Evolutionary conservation across 2,888 invertebrate species (phyloP).

Genomic region (Drosophila paranaensis): DNA sequence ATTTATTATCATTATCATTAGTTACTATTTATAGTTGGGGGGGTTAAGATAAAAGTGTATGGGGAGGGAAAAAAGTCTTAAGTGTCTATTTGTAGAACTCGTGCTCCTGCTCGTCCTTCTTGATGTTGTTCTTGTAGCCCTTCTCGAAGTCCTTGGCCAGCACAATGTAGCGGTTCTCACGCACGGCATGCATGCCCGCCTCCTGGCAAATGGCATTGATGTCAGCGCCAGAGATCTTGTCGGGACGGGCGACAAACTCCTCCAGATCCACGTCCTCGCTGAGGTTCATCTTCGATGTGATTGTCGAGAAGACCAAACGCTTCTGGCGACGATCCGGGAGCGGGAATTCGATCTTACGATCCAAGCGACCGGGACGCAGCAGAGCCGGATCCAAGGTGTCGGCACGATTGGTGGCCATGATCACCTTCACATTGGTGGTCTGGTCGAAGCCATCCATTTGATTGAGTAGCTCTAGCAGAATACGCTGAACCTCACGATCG

Average conservation of each 20-base stretch:
- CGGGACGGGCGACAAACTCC: constrained; percentile 99
- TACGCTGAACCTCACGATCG: constrained; percentile 99
- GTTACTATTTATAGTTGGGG: constrained; percentile 9
- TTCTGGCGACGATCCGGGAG: constrained; percentile 95
- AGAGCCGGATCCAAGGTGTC: constrained; percentile 98
- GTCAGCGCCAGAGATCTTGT: constrained; percentile 99
- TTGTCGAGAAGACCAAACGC: constrained; percentile 98
- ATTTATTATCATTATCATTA: constrained; percentile 12
- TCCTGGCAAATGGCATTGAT: constrained; percentile 99
- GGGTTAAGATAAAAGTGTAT: constrained; percentile 42
- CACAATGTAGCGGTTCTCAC: constrained; percentile 99
- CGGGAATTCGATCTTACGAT: constrained; percentile 99
- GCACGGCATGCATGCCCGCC: constrained; percentile 99
- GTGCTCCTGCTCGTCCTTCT: constrained; percentile 98
- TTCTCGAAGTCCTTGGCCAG: constrained; percentile 99
- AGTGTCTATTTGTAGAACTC: constrained; percentile 97
- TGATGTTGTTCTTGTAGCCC: constrained; percentile 99
- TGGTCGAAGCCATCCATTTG: constrained; percentile 99
- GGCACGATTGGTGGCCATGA: constrained; percentile 98
- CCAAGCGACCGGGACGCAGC: constrained; percentile 91
- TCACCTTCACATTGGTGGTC: constrained; percentile 99
- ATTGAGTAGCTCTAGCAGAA: constrained; percentile 97
- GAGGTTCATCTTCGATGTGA: constrained; percentile 98
- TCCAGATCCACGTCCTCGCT: constrained; percentile 99
- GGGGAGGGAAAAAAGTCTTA: neutral